Evolutionary conservation across 2,888 invertebrate species (phyloP).

Genomic region (Drosophila hamatofila): DNA sequence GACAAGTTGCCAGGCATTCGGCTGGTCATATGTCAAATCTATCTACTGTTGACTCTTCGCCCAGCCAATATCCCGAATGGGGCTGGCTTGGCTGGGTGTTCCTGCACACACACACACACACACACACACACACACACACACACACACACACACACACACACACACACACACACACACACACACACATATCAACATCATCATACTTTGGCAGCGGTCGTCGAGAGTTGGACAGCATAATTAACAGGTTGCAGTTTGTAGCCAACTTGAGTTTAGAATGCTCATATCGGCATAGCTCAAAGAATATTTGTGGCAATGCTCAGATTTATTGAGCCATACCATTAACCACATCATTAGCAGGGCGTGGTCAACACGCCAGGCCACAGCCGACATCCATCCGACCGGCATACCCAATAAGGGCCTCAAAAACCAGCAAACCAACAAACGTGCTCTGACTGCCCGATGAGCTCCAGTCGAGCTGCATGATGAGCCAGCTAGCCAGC

Average conservation of each 20-base stretch:
- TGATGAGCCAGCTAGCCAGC: not conserved
- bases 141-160: not conserved
- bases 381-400: constrained; percentile 24
- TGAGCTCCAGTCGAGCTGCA: not conserved
- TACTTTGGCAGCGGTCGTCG: constrained; percentile 21
- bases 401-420: constrained; percentile 41
- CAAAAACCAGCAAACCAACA: constrained; percentile 31
- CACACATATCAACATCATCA: constrained; percentile 17
- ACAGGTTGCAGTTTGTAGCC: constrained; percentile 32
- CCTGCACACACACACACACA: too few relatives aligned
- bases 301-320: constrained; percentile 37
- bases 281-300: constrained; percentile 7
- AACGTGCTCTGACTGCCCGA: constrained; percentile 48
- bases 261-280: not conserved
- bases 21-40: constrained; percentile 41
- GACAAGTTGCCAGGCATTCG: constrained; percentile 29
- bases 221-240: constrained; percentile 57
- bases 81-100: too few relatives aligned
- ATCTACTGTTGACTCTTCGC: constrained; percentile 42
- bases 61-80: too few relatives aligned
- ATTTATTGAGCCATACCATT: constrained; percentile 46
- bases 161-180: too few relatives aligned
- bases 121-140: too few relatives aligned
- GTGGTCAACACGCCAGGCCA: constrained; percentile 3
- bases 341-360: constrained; percentile 56